These are phyloP conservation scores for Corynorhinus townsendii DNA, from an alignment of 2,113 vertebrate genomes.

Conservation along the genomic window DNA sequence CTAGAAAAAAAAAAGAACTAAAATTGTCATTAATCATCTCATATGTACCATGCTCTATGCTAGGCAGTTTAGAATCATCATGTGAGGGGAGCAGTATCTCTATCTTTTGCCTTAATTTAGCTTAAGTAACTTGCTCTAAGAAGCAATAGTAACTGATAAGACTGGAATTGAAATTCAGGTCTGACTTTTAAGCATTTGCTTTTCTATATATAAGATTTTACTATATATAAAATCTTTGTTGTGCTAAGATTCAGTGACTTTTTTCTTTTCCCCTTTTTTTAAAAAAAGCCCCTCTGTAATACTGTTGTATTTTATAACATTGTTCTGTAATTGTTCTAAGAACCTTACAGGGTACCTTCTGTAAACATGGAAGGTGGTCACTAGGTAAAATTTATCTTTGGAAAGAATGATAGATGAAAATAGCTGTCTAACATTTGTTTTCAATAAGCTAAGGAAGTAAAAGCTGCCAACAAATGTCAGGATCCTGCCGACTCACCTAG, in stretches of 20 bases:
- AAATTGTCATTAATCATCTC: not conserved
- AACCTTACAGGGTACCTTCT: not conserved
- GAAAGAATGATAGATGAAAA: not conserved
- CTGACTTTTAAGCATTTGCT: not conserved
- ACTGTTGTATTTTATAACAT: not conserved
- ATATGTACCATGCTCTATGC: fast-evolving
- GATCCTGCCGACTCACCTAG: not conserved
- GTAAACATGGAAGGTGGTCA: not conserved
- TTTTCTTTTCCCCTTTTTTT: not conserved
- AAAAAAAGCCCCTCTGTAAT: not conserved
- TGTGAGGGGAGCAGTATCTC: not conserved
- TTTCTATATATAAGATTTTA: not conserved
- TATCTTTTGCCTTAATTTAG: not conserved
- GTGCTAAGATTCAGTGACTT: not conserved
- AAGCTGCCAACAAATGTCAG: not conserved
- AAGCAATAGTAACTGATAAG: not conserved
- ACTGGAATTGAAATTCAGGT: not conserved
- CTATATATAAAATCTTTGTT: not conserved
- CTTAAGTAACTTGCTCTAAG: not conserved
- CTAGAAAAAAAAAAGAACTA: not conserved
- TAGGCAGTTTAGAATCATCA: not conserved
- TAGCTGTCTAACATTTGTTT: not conserved
- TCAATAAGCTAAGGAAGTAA: not conserved
- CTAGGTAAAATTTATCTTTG: not conserved
- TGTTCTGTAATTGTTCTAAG: not conserved